Conservation (phyloP, 2,113 vertebrate genomes). For the Dicerorhinus sumatrensis region DNA sequence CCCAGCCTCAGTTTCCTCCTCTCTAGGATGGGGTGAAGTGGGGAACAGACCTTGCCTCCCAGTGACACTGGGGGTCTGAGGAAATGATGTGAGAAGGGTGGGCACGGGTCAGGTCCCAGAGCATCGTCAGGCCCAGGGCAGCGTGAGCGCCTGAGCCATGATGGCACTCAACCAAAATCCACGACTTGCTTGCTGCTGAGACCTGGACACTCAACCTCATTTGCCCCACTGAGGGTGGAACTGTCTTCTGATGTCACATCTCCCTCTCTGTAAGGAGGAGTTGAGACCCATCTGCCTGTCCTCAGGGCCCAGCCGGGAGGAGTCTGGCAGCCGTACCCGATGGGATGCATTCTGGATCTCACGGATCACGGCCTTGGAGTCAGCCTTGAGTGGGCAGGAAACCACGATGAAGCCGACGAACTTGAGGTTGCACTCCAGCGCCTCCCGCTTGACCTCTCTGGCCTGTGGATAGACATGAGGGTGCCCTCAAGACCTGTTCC, state of each 20-base stretch:
- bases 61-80: background rate
- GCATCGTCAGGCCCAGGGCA: background rate
- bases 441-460: constrained; percentile 92
- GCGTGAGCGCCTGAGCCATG: fast-evolving
- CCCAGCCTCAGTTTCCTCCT: background rate
- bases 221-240: background rate
- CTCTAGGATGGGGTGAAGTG: background rate
- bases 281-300: background rate
- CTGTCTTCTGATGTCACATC: background rate
- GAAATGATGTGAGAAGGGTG: background rate
- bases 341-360: constrained; percentile 98
- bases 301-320: background rate
- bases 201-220: background rate
- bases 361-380: constrained; percentile 95
- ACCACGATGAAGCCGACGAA: constrained; percentile 98
- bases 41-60: background rate
- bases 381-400: constrained; percentile 95
- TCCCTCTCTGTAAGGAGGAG: background rate
- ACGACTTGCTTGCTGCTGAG: background rate
- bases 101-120: background rate
- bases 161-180: too few species aligned
- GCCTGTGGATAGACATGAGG: constrained; percentile 83
- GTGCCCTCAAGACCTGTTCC: background rate
- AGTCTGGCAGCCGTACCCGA: constrained; percentile 84
- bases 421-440: constrained; percentile 92